A percentile compares a stretch with the other conserved stretches of the same genome.
phyloP scores from a whole-genome alignment of 2,113 vertebrate species.

The Antigone vipio region DNA sequence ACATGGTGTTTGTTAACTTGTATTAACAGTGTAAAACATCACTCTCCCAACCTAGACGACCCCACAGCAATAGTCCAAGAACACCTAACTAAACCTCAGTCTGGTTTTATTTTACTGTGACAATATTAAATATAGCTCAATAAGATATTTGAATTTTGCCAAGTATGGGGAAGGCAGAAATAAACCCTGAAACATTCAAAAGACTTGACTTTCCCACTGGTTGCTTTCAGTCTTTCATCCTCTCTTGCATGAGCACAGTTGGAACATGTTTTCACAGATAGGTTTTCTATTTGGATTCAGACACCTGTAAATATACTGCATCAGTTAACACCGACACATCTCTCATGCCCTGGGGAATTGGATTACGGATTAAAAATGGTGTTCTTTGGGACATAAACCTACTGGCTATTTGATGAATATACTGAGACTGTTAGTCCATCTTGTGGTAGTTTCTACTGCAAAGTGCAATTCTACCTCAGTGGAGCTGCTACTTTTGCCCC shows the following conservation, averaged over 20 bases:
- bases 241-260: not conserved
- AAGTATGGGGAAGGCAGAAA: not conserved
- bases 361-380: not conserved
- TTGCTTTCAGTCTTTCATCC: not conserved
- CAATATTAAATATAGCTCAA: not conserved
- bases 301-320: not conserved
- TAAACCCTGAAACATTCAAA: not conserved
- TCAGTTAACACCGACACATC: not conserved
- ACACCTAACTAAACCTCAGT: not conserved
- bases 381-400: not conserved
- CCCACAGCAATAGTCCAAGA: not conserved
- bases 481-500: slow-evolving; percentile 2
- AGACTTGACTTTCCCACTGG: not conserved
- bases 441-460: not conserved
- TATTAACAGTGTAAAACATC: not conserved
- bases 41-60: not conserved
- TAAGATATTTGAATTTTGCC: not conserved
- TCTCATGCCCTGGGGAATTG: not conserved
- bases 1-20: not conserved
- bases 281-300: not conserved
- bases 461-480: not conserved
- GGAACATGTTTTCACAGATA: not conserved
- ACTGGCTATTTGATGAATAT: not conserved
- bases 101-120: not conserved
- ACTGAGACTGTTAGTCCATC: not conserved